These are phyloP conservation scores for Atractosteus spatula DNA, from an alignment of 2,113 vertebrate species.

Conservation along the genomic window DNA sequence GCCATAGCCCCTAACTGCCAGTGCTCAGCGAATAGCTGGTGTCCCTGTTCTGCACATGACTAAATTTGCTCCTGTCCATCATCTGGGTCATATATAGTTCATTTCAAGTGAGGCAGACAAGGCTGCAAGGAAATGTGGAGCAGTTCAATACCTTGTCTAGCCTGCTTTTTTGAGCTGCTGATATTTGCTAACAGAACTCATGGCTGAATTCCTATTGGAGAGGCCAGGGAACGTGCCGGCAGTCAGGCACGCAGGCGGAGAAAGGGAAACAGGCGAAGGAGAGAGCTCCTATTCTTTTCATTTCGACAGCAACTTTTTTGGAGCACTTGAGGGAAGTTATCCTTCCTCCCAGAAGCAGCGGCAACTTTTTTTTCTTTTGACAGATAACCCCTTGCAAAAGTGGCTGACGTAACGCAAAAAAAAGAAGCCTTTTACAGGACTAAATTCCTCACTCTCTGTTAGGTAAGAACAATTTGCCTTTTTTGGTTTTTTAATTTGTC, in stretches of 20 bases:
- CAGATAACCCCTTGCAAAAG: constrained; percentile 43
- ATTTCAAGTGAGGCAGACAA: constrained; percentile 75
- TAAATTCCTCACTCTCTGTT: constrained; percentile 48
- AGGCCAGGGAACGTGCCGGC: constrained; percentile 42
- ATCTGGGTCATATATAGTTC: constrained; percentile 91
- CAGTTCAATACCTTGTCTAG: constrained; percentile 70
- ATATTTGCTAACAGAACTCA: constrained; percentile 44
- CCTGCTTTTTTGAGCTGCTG: constrained; percentile 43
- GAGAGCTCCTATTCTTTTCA: constrained; percentile 42
- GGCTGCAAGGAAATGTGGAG: constrained; percentile 74
- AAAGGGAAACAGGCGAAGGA: constrained; percentile 12
- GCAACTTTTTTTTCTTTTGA: constrained; percentile 46
- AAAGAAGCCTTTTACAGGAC: constrained; percentile 42
- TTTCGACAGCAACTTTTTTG: constrained; percentile 54
- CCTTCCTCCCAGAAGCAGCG: constrained; percentile 30
- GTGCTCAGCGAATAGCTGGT: constrained; percentile 70
- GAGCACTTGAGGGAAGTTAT: constrained; percentile 52
- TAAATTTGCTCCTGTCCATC: constrained; percentile 82
- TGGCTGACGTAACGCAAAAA: constrained; percentile 38
- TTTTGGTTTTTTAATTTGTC: neutral
- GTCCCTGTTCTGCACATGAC: constrained; percentile 74
- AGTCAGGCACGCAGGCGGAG: constrained; percentile 22
- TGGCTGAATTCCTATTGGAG: constrained; percentile 30
- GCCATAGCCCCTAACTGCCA: constrained; percentile 54
- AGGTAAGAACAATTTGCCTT: constrained; percentile 57